phyloP scores from a whole-genome alignment of 2,113 vertebrate species.

The Pogona vitticeps region DNA sequence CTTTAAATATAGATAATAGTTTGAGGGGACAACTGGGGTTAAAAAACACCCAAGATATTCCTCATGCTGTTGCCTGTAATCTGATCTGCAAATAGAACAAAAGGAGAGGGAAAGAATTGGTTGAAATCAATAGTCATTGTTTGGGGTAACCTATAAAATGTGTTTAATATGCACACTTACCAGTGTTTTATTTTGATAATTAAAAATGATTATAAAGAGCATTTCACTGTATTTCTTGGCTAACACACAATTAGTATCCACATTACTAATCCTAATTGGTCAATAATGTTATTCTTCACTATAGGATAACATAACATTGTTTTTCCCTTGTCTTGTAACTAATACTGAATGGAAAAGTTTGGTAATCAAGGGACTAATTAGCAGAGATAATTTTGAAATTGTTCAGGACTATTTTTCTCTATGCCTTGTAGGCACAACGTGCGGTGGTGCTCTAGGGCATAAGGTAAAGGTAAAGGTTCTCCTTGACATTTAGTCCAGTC shows the following conservation, averaged over 20 bases:
- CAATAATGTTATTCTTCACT: no score
- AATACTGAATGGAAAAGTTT: background rate
- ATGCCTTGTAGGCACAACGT: background rate
- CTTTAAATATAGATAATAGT: background rate
- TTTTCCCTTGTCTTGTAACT: background rate
- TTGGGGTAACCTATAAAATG: background rate
- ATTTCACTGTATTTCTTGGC: background rate
- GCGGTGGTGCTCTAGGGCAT: background rate
- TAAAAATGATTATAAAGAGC: background rate
- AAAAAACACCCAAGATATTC: background rate
- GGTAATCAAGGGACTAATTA: conserved; percentile 9
- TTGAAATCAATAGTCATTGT: background rate
- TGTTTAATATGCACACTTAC: background rate
- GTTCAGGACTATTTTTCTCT: background rate
- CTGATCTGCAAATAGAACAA: background rate
- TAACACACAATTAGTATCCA: background rate
- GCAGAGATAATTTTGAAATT: background rate
- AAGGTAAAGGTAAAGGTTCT: no score
- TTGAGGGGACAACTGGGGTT: background rate
- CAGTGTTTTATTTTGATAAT: background rate
- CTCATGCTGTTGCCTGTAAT: background rate
- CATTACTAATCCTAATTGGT: background rate
- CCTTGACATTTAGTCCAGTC: no score
- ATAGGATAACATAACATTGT: background rate
- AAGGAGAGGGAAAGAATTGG: background rate